Evolutionary conservation across 2,113 vertebrate genomes (phyloP).

Genomic region (Stigmatopora argus): DNA sequence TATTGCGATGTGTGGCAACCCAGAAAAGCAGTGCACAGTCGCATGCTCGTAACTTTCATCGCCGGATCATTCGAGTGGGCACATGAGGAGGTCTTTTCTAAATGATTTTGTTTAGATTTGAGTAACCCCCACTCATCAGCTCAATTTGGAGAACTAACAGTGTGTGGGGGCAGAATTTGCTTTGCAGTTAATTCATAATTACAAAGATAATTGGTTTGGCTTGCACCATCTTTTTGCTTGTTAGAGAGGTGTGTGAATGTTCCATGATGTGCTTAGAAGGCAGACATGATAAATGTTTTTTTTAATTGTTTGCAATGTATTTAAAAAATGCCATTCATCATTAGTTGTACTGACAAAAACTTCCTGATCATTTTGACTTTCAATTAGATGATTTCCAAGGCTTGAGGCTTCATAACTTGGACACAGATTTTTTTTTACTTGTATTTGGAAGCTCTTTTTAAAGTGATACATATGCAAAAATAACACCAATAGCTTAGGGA

Average conservation of each 20-base stretch:
- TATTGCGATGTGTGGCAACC: constrained; percentile 16
- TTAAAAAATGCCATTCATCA: too few relatives aligned
- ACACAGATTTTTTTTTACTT: constrained; percentile 1
- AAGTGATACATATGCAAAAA: constrained; percentile 16
- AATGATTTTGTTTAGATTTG: constrained; percentile 70
- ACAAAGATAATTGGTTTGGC: constrained; percentile 97
- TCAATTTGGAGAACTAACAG: constrained; percentile 86
- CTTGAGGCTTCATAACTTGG: too few relatives aligned
- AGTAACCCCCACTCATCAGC: constrained; percentile 87
- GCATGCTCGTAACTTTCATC: constrained; percentile 3
- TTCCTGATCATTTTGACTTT: neutral
- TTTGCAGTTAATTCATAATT: constrained; percentile 98
- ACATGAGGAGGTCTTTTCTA: constrained; percentile 44
- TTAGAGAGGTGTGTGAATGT: constrained; percentile 49
- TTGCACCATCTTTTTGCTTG: constrained; percentile 83
- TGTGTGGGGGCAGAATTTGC: constrained; percentile 82
- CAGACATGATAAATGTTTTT: too few relatives aligned
- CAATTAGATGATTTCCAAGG: too few relatives aligned
- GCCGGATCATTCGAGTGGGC: constrained; percentile 12
- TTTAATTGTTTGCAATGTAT: too few relatives aligned
- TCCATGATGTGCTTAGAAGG: constrained; percentile 3
- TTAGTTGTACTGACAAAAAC: neutral
- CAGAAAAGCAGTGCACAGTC: constrained; percentile 7
- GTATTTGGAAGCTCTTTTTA: constrained; percentile 15
- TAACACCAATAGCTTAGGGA: neutral